Evolutionary conservation across 2,113 vertebrate species (phyloP).

Genomic region (Mesoclemmys tuberculata): DNA sequence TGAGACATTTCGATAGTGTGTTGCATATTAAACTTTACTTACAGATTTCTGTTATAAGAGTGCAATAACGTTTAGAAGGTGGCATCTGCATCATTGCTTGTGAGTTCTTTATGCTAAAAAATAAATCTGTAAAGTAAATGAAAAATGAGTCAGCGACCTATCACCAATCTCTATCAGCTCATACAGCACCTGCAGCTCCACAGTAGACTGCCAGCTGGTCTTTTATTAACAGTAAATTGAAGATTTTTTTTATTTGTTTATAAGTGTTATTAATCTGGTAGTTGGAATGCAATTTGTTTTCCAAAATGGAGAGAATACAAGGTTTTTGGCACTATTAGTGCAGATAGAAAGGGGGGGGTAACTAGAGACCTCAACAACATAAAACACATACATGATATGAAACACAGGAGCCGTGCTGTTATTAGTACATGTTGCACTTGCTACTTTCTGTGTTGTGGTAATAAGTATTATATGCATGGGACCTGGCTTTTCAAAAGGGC

Average conservation of each 20-base stretch:
- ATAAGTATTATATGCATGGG: background rate
- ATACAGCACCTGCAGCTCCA: conserved; percentile 41
- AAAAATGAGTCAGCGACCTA: conserved; percentile 65
- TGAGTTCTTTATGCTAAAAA: conserved; percentile 26
- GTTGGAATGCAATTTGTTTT: conserved; percentile 23
- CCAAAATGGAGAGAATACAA: background rate
- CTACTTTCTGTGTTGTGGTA: too few relatives aligned
- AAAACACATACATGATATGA: background rate
- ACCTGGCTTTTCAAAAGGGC: background rate
- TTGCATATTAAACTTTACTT: conserved; percentile 71
- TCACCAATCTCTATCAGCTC: conserved; percentile 35
- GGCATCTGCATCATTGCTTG: conserved; percentile 42
- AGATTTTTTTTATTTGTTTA: conserved; percentile 64
- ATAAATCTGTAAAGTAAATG: conserved; percentile 26
- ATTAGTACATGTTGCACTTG: background rate
- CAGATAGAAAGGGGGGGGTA: background rate
- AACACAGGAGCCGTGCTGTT: background rate
- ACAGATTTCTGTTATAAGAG: conserved; percentile 46
- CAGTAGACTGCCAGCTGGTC: conserved; percentile 41
- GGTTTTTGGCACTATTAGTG: background rate
- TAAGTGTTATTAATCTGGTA: conserved; percentile 56
- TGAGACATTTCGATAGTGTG: conserved; percentile 50
- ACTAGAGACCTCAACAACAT: background rate
- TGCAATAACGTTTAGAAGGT: background rate
- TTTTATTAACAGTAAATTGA: conserved; percentile 64